Conservation (phyloP, 2,888 invertebrate genomes). For the Andrena bicolor region DNA sequence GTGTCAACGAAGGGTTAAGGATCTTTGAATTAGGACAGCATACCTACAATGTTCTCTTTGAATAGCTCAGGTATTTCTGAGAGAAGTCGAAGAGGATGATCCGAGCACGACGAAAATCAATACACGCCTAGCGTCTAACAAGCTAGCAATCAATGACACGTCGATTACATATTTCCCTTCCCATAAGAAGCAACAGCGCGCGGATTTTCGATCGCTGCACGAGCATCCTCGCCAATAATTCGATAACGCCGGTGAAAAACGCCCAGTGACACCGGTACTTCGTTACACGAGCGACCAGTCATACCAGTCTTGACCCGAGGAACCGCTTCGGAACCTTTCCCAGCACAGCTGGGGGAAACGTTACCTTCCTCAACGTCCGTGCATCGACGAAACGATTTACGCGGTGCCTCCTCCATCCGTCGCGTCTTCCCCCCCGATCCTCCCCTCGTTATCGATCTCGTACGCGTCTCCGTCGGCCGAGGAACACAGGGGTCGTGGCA, state of each 20-base stretch:
- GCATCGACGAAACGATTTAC: slow-evolving; percentile 73
- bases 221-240: slow-evolving; percentile 52
- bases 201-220: slow-evolving; percentile 21
- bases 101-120: background rate
- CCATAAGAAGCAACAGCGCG: background rate
- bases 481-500: slow-evolving; percentile 54
- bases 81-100: too few relatives aligned
- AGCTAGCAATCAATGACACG: background rate
- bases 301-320: slow-evolving; percentile 64
- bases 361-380: slow-evolving; percentile 66
- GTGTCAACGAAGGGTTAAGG: too few relatives aligned
- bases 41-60: too few relatives aligned
- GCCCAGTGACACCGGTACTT: slow-evolving; percentile 59
- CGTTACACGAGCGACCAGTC: slow-evolving; percentile 63
- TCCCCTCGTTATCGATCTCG: slow-evolving; percentile 69
- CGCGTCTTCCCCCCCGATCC: slow-evolving; percentile 22
- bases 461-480: slow-evolving; percentile 48
- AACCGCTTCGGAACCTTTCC: slow-evolving; percentile 61
- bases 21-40: too few relatives aligned
- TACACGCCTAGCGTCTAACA: background rate
- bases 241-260: slow-evolving; percentile 52
- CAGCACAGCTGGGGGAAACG: slow-evolving; percentile 57
- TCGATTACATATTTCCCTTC: slow-evolving; percentile 16
- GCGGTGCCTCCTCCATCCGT: slow-evolving; percentile 43
- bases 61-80: too few relatives aligned